phyloP scores from a whole-genome alignment of 2,888 invertebrate genomes.

The Oegoconia quadripuncta region DNA sequence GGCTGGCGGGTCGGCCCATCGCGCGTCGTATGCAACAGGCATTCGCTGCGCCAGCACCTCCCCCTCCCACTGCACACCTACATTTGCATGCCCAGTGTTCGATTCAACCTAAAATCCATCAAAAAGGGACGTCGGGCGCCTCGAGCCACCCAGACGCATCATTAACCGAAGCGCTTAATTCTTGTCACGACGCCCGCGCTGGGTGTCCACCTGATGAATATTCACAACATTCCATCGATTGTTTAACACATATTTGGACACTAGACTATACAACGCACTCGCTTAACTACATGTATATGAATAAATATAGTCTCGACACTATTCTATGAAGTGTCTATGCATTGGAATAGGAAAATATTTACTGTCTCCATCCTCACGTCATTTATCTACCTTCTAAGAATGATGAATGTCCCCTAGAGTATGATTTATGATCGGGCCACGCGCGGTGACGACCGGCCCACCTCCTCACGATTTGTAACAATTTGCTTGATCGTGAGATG shows the following conservation, averaged over 20 bases:
- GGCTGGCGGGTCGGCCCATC: slow-evolving; percentile 55
- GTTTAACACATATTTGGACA: slow-evolving; percentile 75
- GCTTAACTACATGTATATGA: slow-evolving; percentile 65
- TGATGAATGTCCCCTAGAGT: slow-evolving; percentile 72
- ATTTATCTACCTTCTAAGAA: slow-evolving; percentile 78
- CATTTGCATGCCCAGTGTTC: slow-evolving; percentile 70
- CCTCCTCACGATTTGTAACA: slow-evolving; percentile 78
- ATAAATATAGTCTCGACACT: slow-evolving; percentile 55
- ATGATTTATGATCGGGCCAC: slow-evolving; percentile 73
- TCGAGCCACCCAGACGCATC: slow-evolving; percentile 61
- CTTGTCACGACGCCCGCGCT: slow-evolving; percentile 72
- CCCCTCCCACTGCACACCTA: slow-evolving; percentile 69
- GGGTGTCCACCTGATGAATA: slow-evolving; percentile 77
- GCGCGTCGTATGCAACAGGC: slow-evolving; percentile 57
- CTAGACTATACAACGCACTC: slow-evolving; percentile 51
- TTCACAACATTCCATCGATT: slow-evolving; percentile 73
- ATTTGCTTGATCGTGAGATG: slow-evolving; percentile 78
- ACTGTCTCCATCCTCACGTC: slow-evolving; percentile 71
- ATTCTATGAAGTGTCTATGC: slow-evolving; percentile 60
- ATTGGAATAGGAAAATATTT: slow-evolving; percentile 67
- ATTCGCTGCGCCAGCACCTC: slow-evolving; percentile 69
- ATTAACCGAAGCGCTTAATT: slow-evolving; percentile 69
- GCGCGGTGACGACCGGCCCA: slow-evolving; percentile 75
- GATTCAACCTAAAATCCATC: slow-evolving; percentile 60
- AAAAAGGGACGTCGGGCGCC: slow-evolving; percentile 50